phyloP scores from a whole-genome alignment of 2,113 vertebrate species.

The Dipodomys ordii region DNA sequence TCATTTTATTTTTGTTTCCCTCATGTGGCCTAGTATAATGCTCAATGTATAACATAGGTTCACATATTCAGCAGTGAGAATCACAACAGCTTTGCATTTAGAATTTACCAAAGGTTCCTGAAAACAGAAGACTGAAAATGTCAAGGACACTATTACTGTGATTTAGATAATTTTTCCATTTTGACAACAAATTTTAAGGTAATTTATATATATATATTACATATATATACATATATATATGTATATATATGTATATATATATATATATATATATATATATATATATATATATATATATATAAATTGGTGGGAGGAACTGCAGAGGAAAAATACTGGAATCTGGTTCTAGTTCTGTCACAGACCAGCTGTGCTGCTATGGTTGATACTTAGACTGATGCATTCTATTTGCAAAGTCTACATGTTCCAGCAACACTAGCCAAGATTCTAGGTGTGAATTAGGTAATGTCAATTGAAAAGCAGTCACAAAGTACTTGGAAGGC shows the following conservation, averaged over 20 bases:
- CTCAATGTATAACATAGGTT: background rate
- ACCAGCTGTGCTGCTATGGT: background rate
- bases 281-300: too few relatives aligned
- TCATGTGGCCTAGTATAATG: too few relatives aligned
- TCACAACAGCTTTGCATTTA: constrained; percentile 39
- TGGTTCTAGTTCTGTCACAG: background rate
- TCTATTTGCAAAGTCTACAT: background rate
- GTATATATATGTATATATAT: too few relatives aligned
- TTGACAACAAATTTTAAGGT: background rate
- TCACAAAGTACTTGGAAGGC: background rate
- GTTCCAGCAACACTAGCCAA: background rate
- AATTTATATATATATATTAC: too few relatives aligned
- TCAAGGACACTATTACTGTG: background rate
- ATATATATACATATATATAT: too few relatives aligned
- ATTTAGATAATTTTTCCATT: constrained; percentile 31
- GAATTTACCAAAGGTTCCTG: background rate
- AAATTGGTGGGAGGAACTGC: background rate
- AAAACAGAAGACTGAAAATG: background rate
- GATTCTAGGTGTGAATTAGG: background rate
- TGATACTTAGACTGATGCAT: background rate
- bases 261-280: too few relatives aligned
- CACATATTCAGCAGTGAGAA: background rate
- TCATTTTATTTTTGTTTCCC: too few relatives aligned
- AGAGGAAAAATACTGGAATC: background rate
- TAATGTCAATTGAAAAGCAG: background rate